Evolutionary conservation across 2,797 vertebrate species (phyloP), one percentile per base, ranked within the genome.

Genomic region (Sebastes taczanowskii): DNA sequence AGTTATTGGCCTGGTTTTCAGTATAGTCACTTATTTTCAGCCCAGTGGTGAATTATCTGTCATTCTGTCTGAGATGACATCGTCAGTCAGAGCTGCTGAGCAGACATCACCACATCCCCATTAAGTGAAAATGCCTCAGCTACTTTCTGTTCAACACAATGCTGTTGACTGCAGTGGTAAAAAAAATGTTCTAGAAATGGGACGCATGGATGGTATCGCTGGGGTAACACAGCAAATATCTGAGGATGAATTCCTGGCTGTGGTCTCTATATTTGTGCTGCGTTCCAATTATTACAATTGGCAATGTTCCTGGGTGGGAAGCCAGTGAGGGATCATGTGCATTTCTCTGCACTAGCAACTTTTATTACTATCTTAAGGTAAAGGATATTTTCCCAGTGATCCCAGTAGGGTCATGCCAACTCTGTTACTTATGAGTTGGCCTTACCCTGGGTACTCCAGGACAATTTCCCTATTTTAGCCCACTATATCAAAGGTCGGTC

Each of bases 81-180:
- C 2, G 73, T 88, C 82, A 84, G 63, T 83, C 81, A 81, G 71
- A 79, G 85, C 58, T 77, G 79, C 83, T 89, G 77, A 87, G 80
- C 73, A 71, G 71, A 84, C 78, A 52, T 60, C 70, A 75, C 64
- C 77, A 78, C 80, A 87, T 74, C 72, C 74, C 78, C 55, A 78
- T 88, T 83, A 86, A 79, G 71, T 86, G 58, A 76, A 88, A 85
- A 77, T 71, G 63, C 59, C 63, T 78, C 75, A 74, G 79, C 74
- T 71, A 14, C 64, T 64, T 58, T 71, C 59, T 73, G 55, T 73
- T 65, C 13, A 71, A 38, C 66, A 69, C 68, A 78, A 14, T 20
- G 53, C 42, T 78, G 77, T 46, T 11, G 23, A 42, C 11, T 68
- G 62, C 52, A 53, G 73, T 49, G 35, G 58, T 56, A 46, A 62